Base-by-base conservation (phyloP, 2,888 invertebrate species). In the Catocala fraxini region DNA sequence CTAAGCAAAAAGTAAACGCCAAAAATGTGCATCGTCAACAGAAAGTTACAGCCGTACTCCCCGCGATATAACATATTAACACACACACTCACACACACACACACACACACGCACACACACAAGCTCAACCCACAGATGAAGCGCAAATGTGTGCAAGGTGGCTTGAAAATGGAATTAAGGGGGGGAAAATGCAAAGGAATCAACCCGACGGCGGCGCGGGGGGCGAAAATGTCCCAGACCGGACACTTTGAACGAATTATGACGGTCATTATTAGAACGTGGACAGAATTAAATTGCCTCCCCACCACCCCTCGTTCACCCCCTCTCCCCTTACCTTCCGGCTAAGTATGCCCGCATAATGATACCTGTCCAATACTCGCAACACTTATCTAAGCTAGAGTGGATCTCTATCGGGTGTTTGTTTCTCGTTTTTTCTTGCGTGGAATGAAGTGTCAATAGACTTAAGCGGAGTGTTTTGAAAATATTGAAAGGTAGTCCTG, bases 231-330 rank as follows among this genome's bases (percentile, higher is more conserved):
- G 92, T 92, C 93, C 92, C 93, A 86, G 89, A 92, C 94, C 95
- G 95, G 95, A 95, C 95, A 95, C 95, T 95, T 95, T 94, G 94
- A 94, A 95, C 95, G 94, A 95, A 95, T 95, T 95, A 95, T 95
- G 95, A 95, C 94, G 93, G 94, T 95, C 95, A 95, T 95, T 95
- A 95, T 95, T 95, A 95, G 94, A 92, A 95, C 95, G 95, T 95
- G 95, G 95, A 95, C 94, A 94, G 95, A 95, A 95, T 95, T 95
- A 95, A 95, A 95, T 95, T 94, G 95, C 94, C 94, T 91, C 93
- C 93, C 89, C 85, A 82, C 71, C 67, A 70, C 77, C 81, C 35
- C 77, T 77, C 63, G 73, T 73, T 64, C 75, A 25, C 77, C 79
- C 71, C 71, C 77, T 72, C 63, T 59, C 79, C 80, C 79, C 74